Percentiles rank a stretch among this genome's conserved stretches.
Evolutionary conservation across 2,797 vertebrate species (phyloP).

Genomic region (Malurus leucopterus): DNA sequence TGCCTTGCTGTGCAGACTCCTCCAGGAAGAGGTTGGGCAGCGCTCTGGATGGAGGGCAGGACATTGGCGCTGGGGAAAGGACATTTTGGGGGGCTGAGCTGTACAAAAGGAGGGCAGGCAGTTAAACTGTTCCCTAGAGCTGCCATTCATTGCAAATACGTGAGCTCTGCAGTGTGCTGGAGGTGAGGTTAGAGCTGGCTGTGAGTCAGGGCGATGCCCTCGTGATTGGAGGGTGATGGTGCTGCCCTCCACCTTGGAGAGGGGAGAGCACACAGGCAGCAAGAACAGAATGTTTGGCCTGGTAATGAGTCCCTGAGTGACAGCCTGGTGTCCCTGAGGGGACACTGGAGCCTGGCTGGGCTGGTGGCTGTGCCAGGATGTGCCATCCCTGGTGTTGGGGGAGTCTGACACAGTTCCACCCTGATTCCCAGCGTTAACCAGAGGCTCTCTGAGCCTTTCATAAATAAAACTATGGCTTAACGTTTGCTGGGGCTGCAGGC

Average conservation of each 20-base stretch:
- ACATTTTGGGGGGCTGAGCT: background rate
- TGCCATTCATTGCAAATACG: background rate
- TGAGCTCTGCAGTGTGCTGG: background rate
- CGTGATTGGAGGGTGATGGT: fast-evolving
- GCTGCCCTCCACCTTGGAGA: fast-evolving
- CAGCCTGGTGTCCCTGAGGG: background rate
- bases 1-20: conserved; percentile 81
- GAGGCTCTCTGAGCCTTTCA: conserved; percentile 18
- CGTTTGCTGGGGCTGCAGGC: background rate
- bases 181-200: background rate
- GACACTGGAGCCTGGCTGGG: too few relatives aligned
- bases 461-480: conserved; percentile 11
- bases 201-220: fast-evolving
- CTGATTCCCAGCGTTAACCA: background rate
- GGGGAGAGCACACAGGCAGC: fast-evolving
- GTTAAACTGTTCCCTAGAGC: background rate
- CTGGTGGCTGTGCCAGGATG: background rate
- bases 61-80: background rate
- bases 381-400: background rate
- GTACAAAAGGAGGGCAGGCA: background rate
- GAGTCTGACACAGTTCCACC: background rate
- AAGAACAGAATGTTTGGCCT: fast-evolving
- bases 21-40: conserved; percentile 76
- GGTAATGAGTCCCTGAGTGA: background rate
- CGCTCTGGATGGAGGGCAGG: fast-evolving